Base-by-base conservation (phyloP, 2,888 invertebrate species). In the Cybosia mesomella region DNA sequence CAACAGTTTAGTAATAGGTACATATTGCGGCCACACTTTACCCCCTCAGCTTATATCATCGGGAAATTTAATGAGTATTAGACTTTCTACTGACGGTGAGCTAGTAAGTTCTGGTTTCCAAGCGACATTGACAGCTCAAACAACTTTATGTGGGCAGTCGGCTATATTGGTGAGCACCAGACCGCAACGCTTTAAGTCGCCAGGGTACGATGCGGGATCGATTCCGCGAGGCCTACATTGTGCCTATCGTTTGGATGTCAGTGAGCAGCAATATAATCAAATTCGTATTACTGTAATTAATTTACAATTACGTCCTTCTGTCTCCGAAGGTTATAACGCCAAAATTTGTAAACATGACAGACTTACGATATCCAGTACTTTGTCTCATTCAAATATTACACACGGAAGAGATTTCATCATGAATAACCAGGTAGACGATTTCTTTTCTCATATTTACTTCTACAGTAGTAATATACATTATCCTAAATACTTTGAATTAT, bases 51-150 rank as follows among this genome's bases (percentile, higher is more conserved):
- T 97, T 28, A 86, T 89, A 1, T 96, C 97, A 0, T 96, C 97
- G 0, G 87, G 91, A 7, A 96, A 97, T 84, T 85, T 90, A 0
- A 86, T 98, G 74, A 96, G 96, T 88, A 86, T 98, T 57, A 94
- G 96, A 76, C 96, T 98, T 72, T 95, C 95, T 5, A 96, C 97
- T 0, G 97, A 97, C 82, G 95, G 95, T 0, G 91, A 92, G n/a
- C 83, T 91, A 1, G 91, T 91, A 34, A 96, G 96, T 65, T 91
- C 95, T 22, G 98, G 98, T 39, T 97, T 97, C 82, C 93, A 92
- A 82, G 95, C 96, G 0, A 93, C 91, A 0, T 89, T 97, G 64
- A 95, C 92, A 53, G 85, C 95, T 18, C 81, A 95, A 59, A 85
- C 90, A 66, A 95, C 91, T 24, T 21, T 77, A 18, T 95, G 95